phyloP scores from a whole-genome alignment of 2,797 vertebrate species.

The Clarias pachynema region DNA sequence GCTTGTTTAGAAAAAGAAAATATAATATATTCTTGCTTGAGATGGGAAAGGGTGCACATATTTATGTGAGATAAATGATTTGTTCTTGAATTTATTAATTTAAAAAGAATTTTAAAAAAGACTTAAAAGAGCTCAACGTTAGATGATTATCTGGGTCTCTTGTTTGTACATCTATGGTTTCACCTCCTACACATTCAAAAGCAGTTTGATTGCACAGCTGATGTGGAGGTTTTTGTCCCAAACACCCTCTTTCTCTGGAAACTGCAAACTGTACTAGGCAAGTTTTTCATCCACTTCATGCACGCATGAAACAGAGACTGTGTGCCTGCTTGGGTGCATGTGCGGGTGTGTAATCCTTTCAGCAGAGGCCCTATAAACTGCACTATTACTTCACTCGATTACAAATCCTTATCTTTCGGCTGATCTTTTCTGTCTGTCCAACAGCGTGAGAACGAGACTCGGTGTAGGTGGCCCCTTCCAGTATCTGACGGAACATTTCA shows the following conservation, averaged over 20 bases:
- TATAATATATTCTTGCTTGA: background rate
- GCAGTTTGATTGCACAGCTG: conserved; percentile 20
- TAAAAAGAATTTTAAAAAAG: background rate
- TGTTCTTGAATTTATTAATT: background rate
- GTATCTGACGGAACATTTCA: conserved; percentile 15
- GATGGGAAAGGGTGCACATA: background rate
- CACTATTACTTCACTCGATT: background rate
- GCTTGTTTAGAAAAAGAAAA: background rate
- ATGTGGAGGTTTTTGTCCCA: background rate
- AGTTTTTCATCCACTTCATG: background rate
- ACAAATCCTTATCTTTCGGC: background rate
- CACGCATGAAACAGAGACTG: background rate
- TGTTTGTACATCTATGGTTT: background rate
- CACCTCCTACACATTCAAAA: conserved; percentile 11
- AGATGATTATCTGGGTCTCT: background rate
- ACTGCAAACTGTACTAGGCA: background rate
- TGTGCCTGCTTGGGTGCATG: background rate
- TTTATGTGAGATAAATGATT: no score
- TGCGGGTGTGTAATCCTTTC: background rate
- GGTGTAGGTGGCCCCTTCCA: conserved; percentile 36
- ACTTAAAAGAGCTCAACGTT: background rate
- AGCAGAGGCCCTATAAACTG: background rate
- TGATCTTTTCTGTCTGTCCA: background rate
- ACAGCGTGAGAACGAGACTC: conserved; percentile 7
- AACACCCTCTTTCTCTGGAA: conserved; percentile 15